These are phyloP conservation scores for Porites lobata DNA, from an alignment of 92 coral and sea anemone species.

Conservation along the genomic window DNA sequence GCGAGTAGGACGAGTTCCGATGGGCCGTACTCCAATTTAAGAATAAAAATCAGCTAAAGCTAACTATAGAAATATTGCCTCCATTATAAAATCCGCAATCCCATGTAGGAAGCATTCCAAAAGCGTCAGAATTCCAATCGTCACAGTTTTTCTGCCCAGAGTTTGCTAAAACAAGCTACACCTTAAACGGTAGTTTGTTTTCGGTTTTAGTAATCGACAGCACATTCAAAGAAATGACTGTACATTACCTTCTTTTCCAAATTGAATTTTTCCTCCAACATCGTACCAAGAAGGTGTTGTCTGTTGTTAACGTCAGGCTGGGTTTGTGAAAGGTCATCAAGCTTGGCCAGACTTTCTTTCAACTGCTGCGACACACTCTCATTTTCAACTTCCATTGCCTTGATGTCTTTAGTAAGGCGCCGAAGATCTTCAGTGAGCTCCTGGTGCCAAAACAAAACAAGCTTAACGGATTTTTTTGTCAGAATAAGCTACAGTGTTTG, in stretches of 20 bases:
- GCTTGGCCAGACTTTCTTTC: conserved; percentile 58
- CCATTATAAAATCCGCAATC: no score
- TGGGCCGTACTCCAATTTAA: no score
- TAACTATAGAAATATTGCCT: no score
- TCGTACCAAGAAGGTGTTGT: conserved; percentile 68
- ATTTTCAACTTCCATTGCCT: conserved; percentile 77
- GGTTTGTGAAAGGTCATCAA: conserved; percentile 63
- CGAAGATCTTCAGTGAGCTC: conserved; percentile 70
- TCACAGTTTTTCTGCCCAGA: neutral
- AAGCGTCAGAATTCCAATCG: no score
- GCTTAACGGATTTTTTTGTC: no score
- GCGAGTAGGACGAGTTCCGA: no score
- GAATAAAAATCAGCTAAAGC: no score
- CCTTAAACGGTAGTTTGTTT: neutral
- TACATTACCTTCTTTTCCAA: conserved; percentile 82
- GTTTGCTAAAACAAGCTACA: neutral
- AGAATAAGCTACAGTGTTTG: neutral
- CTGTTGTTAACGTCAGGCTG: conserved; percentile 24
- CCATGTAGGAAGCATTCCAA: no score
- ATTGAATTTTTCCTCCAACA: conserved; percentile 79
- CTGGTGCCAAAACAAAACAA: conserved; percentile 38
- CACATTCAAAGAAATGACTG: neutral
- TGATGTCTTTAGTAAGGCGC: conserved; percentile 62
- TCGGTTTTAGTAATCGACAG: neutral
- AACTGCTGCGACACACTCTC: conserved; percentile 77